These are phyloP conservation scores for Xanthorhoe spadicearia DNA, from an alignment of 2,888 invertebrate genomes.

Conservation along the genomic window DNA sequence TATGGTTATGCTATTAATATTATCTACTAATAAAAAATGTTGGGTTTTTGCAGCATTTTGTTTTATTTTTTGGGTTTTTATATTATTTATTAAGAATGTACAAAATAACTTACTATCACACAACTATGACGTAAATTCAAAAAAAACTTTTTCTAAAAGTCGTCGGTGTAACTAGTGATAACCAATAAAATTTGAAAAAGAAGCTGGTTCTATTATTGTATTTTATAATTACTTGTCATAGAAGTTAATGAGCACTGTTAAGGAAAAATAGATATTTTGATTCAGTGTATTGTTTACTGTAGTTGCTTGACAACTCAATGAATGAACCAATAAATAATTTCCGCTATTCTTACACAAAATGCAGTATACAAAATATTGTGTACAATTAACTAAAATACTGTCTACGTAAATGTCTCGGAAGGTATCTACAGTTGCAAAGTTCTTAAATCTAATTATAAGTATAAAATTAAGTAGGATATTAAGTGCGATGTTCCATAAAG, in stretches of 20 bases:
- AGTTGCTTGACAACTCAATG: not conserved
- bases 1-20: too few relatives aligned
- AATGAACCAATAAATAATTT: conserved; percentile 13
- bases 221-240: not conserved
- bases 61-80: too few relatives aligned
- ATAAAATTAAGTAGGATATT: conserved; percentile 43
- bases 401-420: conserved; percentile 35
- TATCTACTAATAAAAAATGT: too few relatives aligned
- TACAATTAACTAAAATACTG: conserved; percentile 42
- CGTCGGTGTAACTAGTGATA: not conserved
- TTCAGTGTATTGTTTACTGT: not conserved
- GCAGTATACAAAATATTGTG: conserved; percentile 19
- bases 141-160: not conserved
- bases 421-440: conserved; percentile 25
- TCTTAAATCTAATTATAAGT: conserved; percentile 22
- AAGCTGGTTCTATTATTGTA: not conserved
- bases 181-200: not conserved
- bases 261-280: too few relatives aligned
- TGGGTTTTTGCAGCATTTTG: too few relatives aligned
- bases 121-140: too few relatives aligned
- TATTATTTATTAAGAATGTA: too few relatives aligned
- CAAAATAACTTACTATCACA: too few relatives aligned
- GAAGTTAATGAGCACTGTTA: not conserved
- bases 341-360: conserved; percentile 22
- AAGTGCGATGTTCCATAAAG: conserved; percentile 22